phyloP scores from a whole-genome alignment of 2,888 invertebrate species.

The Apamea monoglypha region DNA sequence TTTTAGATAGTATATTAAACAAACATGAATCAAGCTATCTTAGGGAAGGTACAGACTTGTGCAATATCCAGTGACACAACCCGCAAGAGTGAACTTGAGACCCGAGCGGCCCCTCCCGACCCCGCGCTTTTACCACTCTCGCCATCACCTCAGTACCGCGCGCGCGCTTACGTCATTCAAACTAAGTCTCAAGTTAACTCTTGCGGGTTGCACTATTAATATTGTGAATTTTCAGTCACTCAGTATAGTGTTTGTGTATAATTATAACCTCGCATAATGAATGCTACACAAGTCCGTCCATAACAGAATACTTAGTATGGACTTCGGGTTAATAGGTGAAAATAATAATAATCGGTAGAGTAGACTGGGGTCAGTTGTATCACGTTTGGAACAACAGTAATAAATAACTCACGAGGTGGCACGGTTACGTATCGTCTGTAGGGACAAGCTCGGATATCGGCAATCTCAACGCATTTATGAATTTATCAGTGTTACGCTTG shows the following conservation, averaged over 20 bases:
- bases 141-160: too few relatives aligned
- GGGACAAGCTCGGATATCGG: constrained; percentile 21
- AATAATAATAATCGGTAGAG: constrained; percentile 9
- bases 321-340: constrained; percentile 9
- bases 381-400: constrained; percentile 17
- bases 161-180: too few relatives aligned
- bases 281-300: neutral
- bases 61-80: neutral
- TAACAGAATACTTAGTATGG: constrained; percentile 2
- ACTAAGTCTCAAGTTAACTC: too few relatives aligned
- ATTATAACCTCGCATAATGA: neutral
- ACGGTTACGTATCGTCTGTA: neutral
- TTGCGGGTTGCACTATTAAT: neutral
- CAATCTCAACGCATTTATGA: constrained; percentile 35
- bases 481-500: constrained; percentile 25
- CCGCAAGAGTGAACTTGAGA: too few relatives aligned
- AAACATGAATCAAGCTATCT: neutral
- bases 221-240: neutral
- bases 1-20: constrained; percentile 4
- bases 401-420: constrained; percentile 38
- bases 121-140: too few relatives aligned
- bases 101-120: too few relatives aligned
- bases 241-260: neutral
- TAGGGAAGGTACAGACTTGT: neutral
- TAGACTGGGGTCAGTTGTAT: constrained; percentile 27